Base-by-base conservation (phyloP, 2,888 invertebrate genomes). In the Caenorhabditis virilis region DNA sequence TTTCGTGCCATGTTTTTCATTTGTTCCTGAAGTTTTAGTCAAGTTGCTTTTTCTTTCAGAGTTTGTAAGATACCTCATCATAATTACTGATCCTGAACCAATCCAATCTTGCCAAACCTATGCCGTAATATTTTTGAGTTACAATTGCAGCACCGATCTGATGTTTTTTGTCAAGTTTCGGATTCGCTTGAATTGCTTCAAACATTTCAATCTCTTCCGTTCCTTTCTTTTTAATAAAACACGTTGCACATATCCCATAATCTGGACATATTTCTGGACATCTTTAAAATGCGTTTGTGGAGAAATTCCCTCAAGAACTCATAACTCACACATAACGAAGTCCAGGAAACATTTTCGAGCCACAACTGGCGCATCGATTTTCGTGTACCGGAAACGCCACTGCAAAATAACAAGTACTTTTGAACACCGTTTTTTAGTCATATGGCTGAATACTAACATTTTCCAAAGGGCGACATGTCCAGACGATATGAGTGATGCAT, bases 331-430 rank as follows among this genome's bases (percentile, higher is more conserved):
- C 54, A 48, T 67, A 67, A n/a, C 67, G 58, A 22, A 67, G 45
- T 39, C 67, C 67, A 35, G 67, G 67, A 50, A 67, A 67, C 46
- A 60, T 58, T 58, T 55, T 56, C n/a, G 67, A 57, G 35, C 67
- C 61, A 51, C 67, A 67, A 47, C 58, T 58, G 6, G 61, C 67
- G 45, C 67, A 67, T 30, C 58, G 61, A 15, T 67, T 54, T 30
- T 67, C 62, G 30, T 67, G 67, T 20, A 67, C 67, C 42, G 67
- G 67, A 55, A 58, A 67, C 22, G 67, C 67, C 22, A 62, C 67
- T 67, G 55, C 52, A 65, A 38, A 48, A 13, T 35, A 38, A 56
- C 4, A 25, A 51, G 13, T 13, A 13, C 33, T 26, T 27, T 45
- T 16, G 2, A 2, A 15, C n/a, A n/a, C n/a, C n/a, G n/a, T n/a